A percentile compares a stretch with the other conserved stretches of the same genome.
Conservation (phyloP, 2,888 invertebrate genomes). For the Bimastos eiseni region DNA sequence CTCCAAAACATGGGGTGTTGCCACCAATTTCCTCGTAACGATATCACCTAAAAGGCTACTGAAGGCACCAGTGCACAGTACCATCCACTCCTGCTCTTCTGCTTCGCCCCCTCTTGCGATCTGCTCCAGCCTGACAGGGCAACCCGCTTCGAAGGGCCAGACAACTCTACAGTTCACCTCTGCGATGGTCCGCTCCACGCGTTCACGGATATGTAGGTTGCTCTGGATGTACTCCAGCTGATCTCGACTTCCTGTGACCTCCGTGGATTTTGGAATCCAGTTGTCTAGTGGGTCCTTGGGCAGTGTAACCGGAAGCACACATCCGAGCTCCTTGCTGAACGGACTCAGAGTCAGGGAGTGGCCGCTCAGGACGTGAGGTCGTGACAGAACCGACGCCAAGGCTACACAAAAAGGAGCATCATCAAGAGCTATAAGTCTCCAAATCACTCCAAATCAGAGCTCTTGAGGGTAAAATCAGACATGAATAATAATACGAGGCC, state of each 20-base stretch:
- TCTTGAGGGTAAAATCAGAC: background rate
- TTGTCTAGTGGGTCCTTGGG: conserved; percentile 7
- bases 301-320: background rate
- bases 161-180: background rate
- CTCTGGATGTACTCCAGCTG: background rate
- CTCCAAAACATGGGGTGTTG: background rate
- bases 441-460: background rate
- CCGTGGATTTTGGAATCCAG: background rate
- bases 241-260: background rate
- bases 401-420: background rate
- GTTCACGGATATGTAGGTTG: background rate
- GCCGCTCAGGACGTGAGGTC: background rate
- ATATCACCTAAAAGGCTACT: background rate
- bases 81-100: background rate
- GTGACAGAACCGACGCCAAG: background rate
- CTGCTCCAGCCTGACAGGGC: background rate
- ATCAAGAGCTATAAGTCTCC: background rate
- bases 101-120: background rate
- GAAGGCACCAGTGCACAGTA: background rate
- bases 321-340: background rate
- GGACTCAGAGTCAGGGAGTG: background rate
- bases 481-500: no score
- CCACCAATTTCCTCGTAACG: background rate
- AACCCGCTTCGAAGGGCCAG: background rate
- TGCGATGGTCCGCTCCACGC: background rate